phyloP scores from a whole-genome alignment of 2,888 invertebrate genomes.

The Dolichopus griseipennis region DNA sequence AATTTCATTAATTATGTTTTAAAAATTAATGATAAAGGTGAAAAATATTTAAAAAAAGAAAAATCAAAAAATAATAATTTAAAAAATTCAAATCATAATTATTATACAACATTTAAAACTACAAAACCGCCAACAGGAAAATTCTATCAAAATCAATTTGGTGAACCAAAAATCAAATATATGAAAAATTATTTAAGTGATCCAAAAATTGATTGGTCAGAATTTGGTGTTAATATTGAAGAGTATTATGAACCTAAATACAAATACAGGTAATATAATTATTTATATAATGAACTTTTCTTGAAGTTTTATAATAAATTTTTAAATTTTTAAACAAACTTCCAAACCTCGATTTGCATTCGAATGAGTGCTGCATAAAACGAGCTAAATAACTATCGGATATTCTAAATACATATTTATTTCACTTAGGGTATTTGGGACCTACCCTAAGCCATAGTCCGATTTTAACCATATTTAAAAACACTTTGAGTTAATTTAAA shows the following conservation, averaged over 20 bases:
- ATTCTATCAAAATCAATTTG: not conserved
- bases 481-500: too few species aligned
- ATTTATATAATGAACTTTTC: conserved; percentile 20
- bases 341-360: too few species aligned
- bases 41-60: conserved; percentile 10
- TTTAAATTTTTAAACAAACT: too few species aligned
- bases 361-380: too few species aligned
- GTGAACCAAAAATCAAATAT: conserved; percentile 8
- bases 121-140: not conserved
- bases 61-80: conserved; percentile 8
- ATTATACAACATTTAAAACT: not conserved
- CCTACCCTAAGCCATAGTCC: too few species aligned
- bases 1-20: conserved; percentile 25
- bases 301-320: too few species aligned
- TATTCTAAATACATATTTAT: too few species aligned
- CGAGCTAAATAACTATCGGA: too few species aligned
- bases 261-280: not conserved
- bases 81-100: not conserved
- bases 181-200: conserved; percentile 9
- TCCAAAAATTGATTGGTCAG: conserved; percentile 28
- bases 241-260: conserved; percentile 24
- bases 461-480: too few species aligned
- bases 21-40: conserved; percentile 20
- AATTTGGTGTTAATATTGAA: conserved; percentile 38
- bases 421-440: too few species aligned